phyloP scores from a whole-genome alignment of 2,797 vertebrate species.

The Gadopsis marmoratus region DNA sequence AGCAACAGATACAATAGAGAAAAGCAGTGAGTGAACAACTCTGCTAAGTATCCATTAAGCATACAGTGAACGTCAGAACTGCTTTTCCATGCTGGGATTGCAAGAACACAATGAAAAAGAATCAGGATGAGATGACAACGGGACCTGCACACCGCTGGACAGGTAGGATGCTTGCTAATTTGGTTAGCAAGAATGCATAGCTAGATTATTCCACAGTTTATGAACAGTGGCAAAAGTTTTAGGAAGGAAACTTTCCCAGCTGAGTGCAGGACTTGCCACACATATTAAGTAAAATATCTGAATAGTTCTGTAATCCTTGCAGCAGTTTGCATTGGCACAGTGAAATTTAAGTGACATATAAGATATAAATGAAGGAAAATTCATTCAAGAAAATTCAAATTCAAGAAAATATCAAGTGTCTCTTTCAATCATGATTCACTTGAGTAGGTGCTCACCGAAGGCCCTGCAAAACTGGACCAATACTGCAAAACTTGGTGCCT shows the following conservation, averaged over 20 bases:
- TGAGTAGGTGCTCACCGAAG: no score
- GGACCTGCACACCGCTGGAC: neutral
- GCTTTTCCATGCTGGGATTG: slow-evolving; percentile 33
- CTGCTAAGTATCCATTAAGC: slow-evolving; percentile 18
- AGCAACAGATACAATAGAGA: neutral
- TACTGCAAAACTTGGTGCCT: no score
- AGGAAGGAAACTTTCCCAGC: slow-evolving; percentile 35
- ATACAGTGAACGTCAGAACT: slow-evolving; percentile 1
- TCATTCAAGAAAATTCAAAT: slow-evolving; percentile 11
- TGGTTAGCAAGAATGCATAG: neutral
- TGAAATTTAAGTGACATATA: slow-evolving; percentile 30
- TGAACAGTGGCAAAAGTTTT: slow-evolving; percentile 16
- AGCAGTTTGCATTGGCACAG: slow-evolving; percentile 13
- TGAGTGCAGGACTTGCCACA: slow-evolving; percentile 2
- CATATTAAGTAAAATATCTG: slow-evolving; percentile 3
- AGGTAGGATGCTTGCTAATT: slow-evolving; percentile 22
- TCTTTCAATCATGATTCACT: slow-evolving; percentile 11
- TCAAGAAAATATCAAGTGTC: slow-evolving; percentile 34
- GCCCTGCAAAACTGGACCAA: no score
- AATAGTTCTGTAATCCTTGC: slow-evolving; percentile 33
- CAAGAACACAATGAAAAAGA: neutral
- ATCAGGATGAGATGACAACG: slow-evolving; percentile 11
- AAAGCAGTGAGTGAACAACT: slow-evolving; percentile 5
- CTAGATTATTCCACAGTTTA: slow-evolving; percentile 7
- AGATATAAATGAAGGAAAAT: slow-evolving; percentile 27